A percentile compares a stretch with the other conserved stretches of the same genome.
phyloP scores from a whole-genome alignment of 1,140 invertebrate genomes.

The Macrobrachium nipponense region DNA sequence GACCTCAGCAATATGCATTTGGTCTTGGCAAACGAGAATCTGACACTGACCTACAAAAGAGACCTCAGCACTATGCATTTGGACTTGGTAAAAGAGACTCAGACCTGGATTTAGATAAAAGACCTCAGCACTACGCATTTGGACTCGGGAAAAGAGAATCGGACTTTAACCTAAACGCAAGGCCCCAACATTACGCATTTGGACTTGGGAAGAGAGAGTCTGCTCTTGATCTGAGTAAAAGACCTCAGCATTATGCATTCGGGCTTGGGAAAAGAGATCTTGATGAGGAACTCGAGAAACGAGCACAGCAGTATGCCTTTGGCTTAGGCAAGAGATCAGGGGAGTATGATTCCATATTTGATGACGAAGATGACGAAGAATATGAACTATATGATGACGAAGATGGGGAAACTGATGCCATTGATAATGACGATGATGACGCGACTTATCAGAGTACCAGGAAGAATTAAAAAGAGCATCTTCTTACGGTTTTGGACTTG shows the following conservation, averaged over 20 bases:
- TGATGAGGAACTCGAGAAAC: neutral
- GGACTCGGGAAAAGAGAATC: conserved; percentile 43
- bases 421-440: neutral
- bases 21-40: conserved; percentile 48
- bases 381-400: conserved; percentile 11
- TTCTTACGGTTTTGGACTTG: neutral
- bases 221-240: conserved; percentile 23
- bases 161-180: conserved; percentile 5
- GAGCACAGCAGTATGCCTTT: conserved; percentile 29
- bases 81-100: conserved; percentile 41
- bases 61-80: conserved; percentile 34
- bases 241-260: conserved; percentile 36
- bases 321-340: conserved; percentile 49
- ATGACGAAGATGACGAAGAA: conserved; percentile 10
- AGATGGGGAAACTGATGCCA: neutral
- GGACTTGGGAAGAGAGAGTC: conserved; percentile 41
- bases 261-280: conserved; percentile 46
- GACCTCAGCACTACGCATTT: conserved; percentile 36
- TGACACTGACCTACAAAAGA: conserved; percentile 34
- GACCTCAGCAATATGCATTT: conserved; percentile 46
- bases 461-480: conserved; percentile 4
- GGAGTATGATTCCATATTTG: neutral
- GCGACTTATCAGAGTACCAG: neutral
- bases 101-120: conserved; percentile 22
- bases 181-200: conserved; percentile 38